A percentile compares a stretch with the other conserved stretches of the same genome.
These are phyloP conservation scores for Eira barbara DNA, from an alignment of 2,113 vertebrate genomes.

Conservation along the genomic window DNA sequence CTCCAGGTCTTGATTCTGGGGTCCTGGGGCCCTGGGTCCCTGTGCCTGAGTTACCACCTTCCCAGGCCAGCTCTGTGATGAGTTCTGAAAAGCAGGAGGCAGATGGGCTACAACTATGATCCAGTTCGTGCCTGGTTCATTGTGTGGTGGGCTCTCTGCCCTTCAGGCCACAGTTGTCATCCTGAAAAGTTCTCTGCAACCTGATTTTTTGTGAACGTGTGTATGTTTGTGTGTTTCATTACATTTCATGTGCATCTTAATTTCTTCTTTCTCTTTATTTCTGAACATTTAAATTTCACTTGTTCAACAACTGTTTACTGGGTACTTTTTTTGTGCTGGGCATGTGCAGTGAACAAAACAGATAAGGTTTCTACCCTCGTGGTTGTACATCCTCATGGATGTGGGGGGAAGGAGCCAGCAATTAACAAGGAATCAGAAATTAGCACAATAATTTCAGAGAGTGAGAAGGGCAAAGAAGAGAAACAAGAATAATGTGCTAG, in stretches of 20 bases:
- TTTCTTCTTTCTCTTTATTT: neutral
- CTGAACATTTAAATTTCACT: neutral
- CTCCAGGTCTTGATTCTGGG: neutral
- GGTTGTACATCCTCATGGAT: neutral
- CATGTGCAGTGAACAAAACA: neutral
- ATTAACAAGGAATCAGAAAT: slow-evolving; percentile 15
- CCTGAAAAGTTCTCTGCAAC: neutral
- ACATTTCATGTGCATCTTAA: neutral
- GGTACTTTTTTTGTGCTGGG: neutral
- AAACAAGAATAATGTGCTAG: neutral
- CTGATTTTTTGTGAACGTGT: neutral
- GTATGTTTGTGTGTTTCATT: neutral
- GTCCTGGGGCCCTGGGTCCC: neutral
- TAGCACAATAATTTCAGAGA: slow-evolving; percentile 17
- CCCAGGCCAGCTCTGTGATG: neutral
- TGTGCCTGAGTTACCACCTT: neutral
- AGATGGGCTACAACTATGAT: rapidly evolving
- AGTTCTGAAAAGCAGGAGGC: neutral
- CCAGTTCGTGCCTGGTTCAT: neutral
- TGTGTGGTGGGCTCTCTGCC: rapidly evolving
- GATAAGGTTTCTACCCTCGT: neutral
- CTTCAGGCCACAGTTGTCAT: neutral
- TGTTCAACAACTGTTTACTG: neutral
- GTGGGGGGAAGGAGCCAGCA: neutral
- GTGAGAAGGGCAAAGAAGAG: neutral